Percentiles rank a stretch among this genome's conserved stretches.
Conservation (phyloP, 2,797 vertebrate genomes). For the Coranthus polyacanthus region DNA sequence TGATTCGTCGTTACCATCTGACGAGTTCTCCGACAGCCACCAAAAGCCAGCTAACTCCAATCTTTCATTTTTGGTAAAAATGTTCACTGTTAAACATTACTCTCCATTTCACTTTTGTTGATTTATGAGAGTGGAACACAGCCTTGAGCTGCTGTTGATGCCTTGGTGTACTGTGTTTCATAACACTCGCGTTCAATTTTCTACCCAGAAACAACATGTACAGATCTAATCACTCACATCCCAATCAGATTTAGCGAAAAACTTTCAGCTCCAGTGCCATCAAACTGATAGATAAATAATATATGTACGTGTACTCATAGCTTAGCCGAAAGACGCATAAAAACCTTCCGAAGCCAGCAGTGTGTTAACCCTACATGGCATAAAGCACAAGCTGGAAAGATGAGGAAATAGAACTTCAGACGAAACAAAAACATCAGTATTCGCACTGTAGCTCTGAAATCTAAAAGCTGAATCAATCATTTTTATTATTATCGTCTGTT, state of each 20-base stretch:
- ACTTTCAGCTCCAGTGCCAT: neutral
- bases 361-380: neutral
- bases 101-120: slow-evolving; percentile 34
- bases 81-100: slow-evolving; percentile 12
- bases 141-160: slow-evolving; percentile 32
- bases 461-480: neutral
- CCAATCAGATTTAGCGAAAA: slow-evolving; percentile 17
- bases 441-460: neutral
- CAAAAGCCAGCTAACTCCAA: slow-evolving; percentile 7
- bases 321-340: neutral
- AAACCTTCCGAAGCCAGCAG: neutral
- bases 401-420: neutral
- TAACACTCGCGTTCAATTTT: too few species aligned
- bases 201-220: slow-evolving; percentile 18
- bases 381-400: slow-evolving; percentile 4
- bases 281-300: neutral
- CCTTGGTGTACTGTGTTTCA: too few species aligned
- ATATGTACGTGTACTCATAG: neutral
- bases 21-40: neutral
- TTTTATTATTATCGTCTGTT: slow-evolving; percentile 8
- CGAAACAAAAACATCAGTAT: neutral
- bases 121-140: slow-evolving; percentile 33
- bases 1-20: neutral
- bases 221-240: slow-evolving; percentile 9
- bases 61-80: slow-evolving; percentile 2